A percentile compares a stretch with the other conserved stretches of the same genome.
Evolutionary conservation across 1,140 invertebrate species (phyloP).

Genomic region (Leguminivora glycinivorella): DNA sequence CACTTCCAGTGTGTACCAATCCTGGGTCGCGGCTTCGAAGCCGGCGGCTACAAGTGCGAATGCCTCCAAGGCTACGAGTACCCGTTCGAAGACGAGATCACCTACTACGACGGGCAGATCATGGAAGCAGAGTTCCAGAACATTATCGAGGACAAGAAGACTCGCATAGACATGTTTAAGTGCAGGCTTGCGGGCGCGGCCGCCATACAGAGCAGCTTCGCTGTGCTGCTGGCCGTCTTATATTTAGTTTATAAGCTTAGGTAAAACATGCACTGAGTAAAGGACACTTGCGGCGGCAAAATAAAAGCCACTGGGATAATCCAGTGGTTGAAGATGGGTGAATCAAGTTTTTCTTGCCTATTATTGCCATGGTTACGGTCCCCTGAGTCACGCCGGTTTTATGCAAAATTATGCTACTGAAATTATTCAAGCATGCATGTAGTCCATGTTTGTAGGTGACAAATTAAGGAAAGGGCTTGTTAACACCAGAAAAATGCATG

Average conservation of each 20-base stretch:
- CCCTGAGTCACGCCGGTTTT: no score
- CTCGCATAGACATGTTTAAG: constrained; percentile 93
- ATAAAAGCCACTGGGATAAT: background rate
- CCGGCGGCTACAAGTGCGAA: constrained; percentile 98
- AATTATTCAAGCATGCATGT: no score
- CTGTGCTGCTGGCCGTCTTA: constrained; percentile 46
- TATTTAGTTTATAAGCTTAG: constrained; percentile 43
- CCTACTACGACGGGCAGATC: constrained; percentile 97
- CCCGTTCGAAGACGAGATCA: constrained; percentile 96
- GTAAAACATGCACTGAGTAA: constrained; percentile 28
- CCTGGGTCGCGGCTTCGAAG: constrained; percentile 92
- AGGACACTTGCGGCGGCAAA: background rate
- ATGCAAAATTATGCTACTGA: no score
- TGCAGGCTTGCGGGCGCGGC: constrained; percentile 92
- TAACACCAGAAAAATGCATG: no score
- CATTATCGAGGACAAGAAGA: constrained; percentile 87
- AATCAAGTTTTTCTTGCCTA: no score
- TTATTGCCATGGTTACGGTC: no score
- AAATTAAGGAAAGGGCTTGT: no score
- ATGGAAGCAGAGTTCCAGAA: constrained; percentile 97
- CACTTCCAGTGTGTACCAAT: constrained; percentile 94
- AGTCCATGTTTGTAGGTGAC: no score
- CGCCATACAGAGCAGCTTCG: constrained; percentile 78
- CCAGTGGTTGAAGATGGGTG: no score
- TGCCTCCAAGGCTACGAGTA: constrained; percentile 98